Percentiles rank a stretch among this genome's conserved stretches.
Evolutionary conservation across 2,888 invertebrate species (phyloP).

Genomic region (Zhengitettix transpicula): DNA sequence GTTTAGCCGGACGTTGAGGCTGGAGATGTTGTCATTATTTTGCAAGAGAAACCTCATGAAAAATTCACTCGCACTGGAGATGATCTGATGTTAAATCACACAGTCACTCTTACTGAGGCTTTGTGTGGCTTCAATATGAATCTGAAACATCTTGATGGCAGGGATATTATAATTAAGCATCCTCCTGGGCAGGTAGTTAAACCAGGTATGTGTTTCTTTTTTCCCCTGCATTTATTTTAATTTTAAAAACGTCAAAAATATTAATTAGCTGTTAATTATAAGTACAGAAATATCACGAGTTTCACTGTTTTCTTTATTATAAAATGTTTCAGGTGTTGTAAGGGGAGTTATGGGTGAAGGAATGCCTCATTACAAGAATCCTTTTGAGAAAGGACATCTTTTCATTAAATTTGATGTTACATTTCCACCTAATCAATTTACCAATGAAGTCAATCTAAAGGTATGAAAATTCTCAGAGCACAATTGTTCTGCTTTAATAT

Average conservation of each 20-base stretch:
- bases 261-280: background rate
- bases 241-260: background rate
- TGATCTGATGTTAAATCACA: constrained; percentile 56
- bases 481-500: background rate
- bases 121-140: constrained; percentile 76
- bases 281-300: background rate
- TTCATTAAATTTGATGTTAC: constrained; percentile 71
- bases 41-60: constrained; percentile 67
- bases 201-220: constrained; percentile 34
- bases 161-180: constrained; percentile 61
- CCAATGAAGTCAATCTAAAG: constrained; percentile 39
- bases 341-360: constrained; percentile 72
- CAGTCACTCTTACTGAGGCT: constrained; percentile 70
- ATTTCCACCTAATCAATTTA: constrained; percentile 72
- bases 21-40: constrained; percentile 77
- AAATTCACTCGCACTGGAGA: constrained; percentile 60
- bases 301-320: background rate
- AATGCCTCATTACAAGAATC: constrained; percentile 75
- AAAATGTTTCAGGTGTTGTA: constrained; percentile 35
- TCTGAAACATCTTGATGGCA: constrained; percentile 78
- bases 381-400: constrained; percentile 73
- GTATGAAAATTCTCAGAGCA: constrained; percentile 17
- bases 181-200: constrained; percentile 71
- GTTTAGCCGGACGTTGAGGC: constrained; percentile 61
- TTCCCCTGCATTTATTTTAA: background rate